Conservation (phyloP, 64 coral and sea anemone species). For the Catalaphyllia jardinei region DNA sequence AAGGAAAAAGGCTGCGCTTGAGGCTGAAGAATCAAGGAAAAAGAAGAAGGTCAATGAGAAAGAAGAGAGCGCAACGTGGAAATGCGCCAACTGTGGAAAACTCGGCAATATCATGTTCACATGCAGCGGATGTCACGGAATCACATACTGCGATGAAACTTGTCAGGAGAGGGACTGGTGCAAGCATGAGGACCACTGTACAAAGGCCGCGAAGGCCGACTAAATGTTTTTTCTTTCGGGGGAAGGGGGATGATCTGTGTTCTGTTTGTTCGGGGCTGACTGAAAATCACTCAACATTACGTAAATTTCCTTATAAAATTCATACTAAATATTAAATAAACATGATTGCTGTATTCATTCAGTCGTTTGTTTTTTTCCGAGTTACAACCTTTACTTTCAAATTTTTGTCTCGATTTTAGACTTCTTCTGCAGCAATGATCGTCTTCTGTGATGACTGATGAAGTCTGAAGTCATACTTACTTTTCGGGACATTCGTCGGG, state of each 20-base stretch:
- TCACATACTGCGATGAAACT: conserved; percentile 43
- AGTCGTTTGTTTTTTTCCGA: neutral
- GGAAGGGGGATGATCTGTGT: neutral
- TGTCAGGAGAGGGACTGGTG: conserved; percentile 55
- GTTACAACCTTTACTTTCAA: too few species aligned
- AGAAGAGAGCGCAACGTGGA: neutral
- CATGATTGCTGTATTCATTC: neutral
- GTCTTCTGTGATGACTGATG: neutral
- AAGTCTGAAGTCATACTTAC: conserved; percentile 5
- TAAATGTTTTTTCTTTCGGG: neutral
- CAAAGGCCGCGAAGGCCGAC: neutral
- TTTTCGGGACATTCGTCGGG: conserved; percentile 94
- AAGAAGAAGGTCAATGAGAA: neutral
- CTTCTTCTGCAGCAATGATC: neutral
- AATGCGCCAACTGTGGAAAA: conserved; percentile 32
- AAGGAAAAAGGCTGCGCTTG: conserved; percentile 1
- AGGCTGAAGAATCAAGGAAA: neutral
- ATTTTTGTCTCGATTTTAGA: neutral
- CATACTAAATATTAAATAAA: neutral
- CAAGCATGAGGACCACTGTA: conserved; percentile 21
- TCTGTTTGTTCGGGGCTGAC: too few species aligned
- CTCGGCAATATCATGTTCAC: conserved; percentile 10
- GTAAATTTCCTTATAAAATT: neutral
- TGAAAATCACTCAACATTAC: neutral
- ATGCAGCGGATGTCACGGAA: conserved; percentile 14